A percentile compares a stretch with the other conserved stretches of the same genome.
These are phyloP conservation scores for Drosophila eohydei DNA, from an alignment of 2,888 invertebrate species.

Conservation along the genomic window DNA sequence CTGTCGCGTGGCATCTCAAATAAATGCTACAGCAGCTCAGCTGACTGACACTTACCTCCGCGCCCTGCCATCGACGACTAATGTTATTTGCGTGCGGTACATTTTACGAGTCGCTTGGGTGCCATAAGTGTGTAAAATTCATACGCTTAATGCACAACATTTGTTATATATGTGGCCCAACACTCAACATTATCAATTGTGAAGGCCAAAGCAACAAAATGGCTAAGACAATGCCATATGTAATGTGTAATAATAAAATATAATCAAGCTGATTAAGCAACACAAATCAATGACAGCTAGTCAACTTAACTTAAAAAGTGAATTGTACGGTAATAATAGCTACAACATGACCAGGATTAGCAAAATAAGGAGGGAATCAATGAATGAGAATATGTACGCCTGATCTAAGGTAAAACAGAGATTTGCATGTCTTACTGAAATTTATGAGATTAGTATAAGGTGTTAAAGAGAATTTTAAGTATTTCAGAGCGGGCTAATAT, in stretches of 20 bases:
- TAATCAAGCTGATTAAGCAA: background rate
- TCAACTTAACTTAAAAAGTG: too few species aligned
- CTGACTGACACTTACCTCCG: slow-evolving; percentile 47
- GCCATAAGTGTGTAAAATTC: slow-evolving; percentile 76
- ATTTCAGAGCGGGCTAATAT: too few species aligned
- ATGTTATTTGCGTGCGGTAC: slow-evolving; percentile 73
- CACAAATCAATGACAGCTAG: too few species aligned
- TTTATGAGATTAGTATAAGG: too few species aligned
- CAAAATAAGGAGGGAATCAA: too few species aligned
- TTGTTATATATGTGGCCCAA: slow-evolving; percentile 57
- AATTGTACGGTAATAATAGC: too few species aligned
- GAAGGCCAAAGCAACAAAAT: slow-evolving; percentile 6
- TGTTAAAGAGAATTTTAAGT: too few species aligned
- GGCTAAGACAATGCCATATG: slow-evolving; percentile 8
- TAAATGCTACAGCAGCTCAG: slow-evolving; percentile 73
- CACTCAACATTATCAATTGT: slow-evolving; percentile 43
- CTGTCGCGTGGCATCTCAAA: slow-evolving; percentile 73
- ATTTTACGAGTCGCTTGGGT: slow-evolving; percentile 71
- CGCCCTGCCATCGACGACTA: slow-evolving; percentile 41
- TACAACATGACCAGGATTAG: too few species aligned
- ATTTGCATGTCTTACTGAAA: too few species aligned
- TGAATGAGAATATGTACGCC: too few species aligned
- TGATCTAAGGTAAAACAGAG: too few species aligned
- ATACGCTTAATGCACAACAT: slow-evolving; percentile 74
- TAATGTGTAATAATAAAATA: slow-evolving; percentile 5